Conservation (phyloP, 53 echinoderm and acorn worm genomes). For the Zoroaster sp. region DNA sequence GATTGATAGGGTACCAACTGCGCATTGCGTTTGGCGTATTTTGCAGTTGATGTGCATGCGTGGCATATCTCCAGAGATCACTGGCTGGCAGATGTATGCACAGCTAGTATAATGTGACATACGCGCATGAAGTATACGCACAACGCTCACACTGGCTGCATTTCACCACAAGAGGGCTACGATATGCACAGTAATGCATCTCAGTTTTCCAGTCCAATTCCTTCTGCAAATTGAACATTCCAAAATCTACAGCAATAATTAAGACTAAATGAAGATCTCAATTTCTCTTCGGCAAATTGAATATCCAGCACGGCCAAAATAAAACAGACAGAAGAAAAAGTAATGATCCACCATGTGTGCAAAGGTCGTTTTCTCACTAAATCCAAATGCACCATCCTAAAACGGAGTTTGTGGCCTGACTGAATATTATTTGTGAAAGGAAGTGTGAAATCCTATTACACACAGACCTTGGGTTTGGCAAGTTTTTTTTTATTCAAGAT, state of each 20-base stretch:
- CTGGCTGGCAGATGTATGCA: too few relatives aligned
- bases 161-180: too few relatives aligned
- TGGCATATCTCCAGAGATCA: too few relatives aligned
- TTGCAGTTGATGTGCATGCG: too few relatives aligned
- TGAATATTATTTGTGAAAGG: slow-evolving; percentile 40
- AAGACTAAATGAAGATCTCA: not conserved
- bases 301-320: not conserved
- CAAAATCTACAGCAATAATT: not conserved
- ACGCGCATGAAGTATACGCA: too few relatives aligned
- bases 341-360: not conserved
- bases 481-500: not conserved
- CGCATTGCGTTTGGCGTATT: too few relatives aligned
- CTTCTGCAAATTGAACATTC: too few relatives aligned
- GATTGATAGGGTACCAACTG: too few relatives aligned
- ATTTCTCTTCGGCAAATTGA: not conserved
- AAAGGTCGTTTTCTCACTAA: not conserved
- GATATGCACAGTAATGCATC: too few relatives aligned
- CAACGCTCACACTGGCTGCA: too few relatives aligned
- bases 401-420: not conserved
- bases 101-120: too few relatives aligned
- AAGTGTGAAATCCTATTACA: slow-evolving; percentile 57
- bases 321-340: not conserved
- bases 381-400: not conserved
- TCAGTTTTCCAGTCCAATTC: too few relatives aligned
- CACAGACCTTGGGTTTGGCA: not conserved